Conservation (phyloP, 2,888 invertebrate species). For the Trisateles emortualis region DNA sequence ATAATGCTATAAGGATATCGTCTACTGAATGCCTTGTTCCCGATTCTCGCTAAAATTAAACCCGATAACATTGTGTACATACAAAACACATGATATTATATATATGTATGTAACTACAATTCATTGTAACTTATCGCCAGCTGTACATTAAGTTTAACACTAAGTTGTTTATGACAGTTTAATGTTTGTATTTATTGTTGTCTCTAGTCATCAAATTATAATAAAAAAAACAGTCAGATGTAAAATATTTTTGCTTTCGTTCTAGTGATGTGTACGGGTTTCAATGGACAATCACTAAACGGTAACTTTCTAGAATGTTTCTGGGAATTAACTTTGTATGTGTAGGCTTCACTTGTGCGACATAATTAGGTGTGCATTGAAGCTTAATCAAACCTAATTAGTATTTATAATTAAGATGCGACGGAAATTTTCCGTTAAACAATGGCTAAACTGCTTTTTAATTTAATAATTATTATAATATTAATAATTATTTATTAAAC, state of each 20-base stretch:
- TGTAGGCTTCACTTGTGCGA: not conserved
- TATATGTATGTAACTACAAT: conserved; percentile 36
- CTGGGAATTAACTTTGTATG: conserved; percentile 26
- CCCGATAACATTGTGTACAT: conserved; percentile 50
- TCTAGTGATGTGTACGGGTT: conserved; percentile 19
- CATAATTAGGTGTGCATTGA: conserved; percentile 5
- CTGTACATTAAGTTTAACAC: conserved; percentile 38
- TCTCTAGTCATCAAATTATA: conserved; percentile 24
- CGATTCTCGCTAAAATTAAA: conserved; percentile 58
- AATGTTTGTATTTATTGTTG: conserved; percentile 34
- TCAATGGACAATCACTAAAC: conserved; percentile 37
- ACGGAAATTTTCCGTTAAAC: too few relatives aligned
- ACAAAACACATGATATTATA: conserved; percentile 38
- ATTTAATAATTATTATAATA: too few relatives aligned
- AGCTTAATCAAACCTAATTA: conserved; percentile 14
- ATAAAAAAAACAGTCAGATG: conserved; percentile 19
- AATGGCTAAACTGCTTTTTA: too few relatives aligned
- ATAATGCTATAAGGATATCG: too few relatives aligned
- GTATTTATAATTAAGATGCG: too few relatives aligned
- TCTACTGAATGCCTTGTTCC: too few relatives aligned
- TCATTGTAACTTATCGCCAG: conserved; percentile 51
- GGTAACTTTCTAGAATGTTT: conserved; percentile 66
- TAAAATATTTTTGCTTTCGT: conserved; percentile 21
- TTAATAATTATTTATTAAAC: too few relatives aligned
- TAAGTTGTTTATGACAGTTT: conserved; percentile 39